Conservation (phyloP, 2,113 vertebrate genomes). For the Oryzias melastigma region DNA sequence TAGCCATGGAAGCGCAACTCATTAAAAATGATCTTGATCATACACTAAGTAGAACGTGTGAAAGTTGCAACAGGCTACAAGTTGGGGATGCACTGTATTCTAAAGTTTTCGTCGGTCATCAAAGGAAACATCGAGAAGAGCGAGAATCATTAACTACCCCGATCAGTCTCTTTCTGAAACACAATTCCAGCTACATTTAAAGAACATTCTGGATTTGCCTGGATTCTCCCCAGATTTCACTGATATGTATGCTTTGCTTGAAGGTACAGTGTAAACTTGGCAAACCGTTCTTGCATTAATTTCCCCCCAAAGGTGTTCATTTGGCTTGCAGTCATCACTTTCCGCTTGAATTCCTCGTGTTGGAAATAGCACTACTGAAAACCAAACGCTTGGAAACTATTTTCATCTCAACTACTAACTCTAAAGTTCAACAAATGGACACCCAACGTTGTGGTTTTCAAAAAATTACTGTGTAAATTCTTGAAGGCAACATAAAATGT, state of each 20-base stretch:
- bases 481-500: slow-evolving; percentile 81
- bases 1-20: slow-evolving; percentile 67
- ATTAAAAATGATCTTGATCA: slow-evolving; percentile 54
- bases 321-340: slow-evolving; percentile 70
- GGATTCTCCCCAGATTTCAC: slow-evolving; percentile 56
- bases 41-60: slow-evolving; percentile 48
- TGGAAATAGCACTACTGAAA: slow-evolving; percentile 74
- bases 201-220: slow-evolving; percentile 67
- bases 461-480: slow-evolving; percentile 76
- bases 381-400: slow-evolving; percentile 71
- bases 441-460: slow-evolving; percentile 70
- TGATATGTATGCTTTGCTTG: slow-evolving; percentile 67
- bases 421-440: slow-evolving; percentile 73
- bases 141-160: slow-evolving; percentile 49
- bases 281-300: slow-evolving; percentile 64
- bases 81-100: slow-evolving; percentile 55
- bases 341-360: slow-evolving; percentile 59
- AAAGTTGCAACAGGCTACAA: slow-evolving; percentile 46
- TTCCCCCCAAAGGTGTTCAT: slow-evolving; percentile 66
- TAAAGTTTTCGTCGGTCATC: slow-evolving; percentile 56
- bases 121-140: slow-evolving; percentile 62
- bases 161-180: slow-evolving; percentile 67
- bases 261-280: slow-evolving; percentile 74
- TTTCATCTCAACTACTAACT: slow-evolving; percentile 68
- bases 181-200: slow-evolving; percentile 73